phyloP scores from a whole-genome alignment of 2,888 invertebrate genomes.

The Andrena bicolor region DNA sequence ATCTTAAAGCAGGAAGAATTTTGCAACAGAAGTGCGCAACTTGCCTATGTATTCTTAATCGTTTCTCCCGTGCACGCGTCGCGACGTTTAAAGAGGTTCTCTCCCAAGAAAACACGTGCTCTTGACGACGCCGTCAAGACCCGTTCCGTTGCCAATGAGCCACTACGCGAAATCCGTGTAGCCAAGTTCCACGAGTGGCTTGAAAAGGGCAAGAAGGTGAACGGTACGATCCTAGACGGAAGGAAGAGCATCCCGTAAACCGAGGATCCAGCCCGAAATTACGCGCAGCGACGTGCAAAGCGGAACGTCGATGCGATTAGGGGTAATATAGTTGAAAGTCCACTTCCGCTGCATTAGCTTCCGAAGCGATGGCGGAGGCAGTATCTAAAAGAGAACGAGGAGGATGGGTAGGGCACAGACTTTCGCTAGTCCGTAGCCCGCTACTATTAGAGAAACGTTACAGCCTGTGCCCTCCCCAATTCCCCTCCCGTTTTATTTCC shows the following conservation, averaged over 20 bases:
- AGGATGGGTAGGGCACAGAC: conserved; percentile 4
- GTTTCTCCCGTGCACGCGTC: not conserved
- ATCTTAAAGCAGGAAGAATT: not conserved
- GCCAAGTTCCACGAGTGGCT: not conserved
- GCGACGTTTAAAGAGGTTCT: not conserved
- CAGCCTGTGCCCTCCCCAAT: not conserved
- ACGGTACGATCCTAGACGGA: not conserved
- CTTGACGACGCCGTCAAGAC: not conserved
- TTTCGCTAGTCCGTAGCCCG: conserved; percentile 32
- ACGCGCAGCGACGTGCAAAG: conserved; percentile 59
- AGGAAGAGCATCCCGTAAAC: conserved; percentile 35
- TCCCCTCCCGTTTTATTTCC: conserved; percentile 12
- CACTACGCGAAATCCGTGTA: not conserved
- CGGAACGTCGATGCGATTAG: conserved; percentile 74
- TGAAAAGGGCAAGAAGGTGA: conserved; percentile 22
- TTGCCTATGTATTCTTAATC: conserved; percentile 9
- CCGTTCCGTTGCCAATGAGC: not conserved
- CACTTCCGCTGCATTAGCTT: conserved; percentile 78
- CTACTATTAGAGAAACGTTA: conserved; percentile 7
- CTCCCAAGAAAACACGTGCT: not conserved
- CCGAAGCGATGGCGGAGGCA: conserved; percentile 37
- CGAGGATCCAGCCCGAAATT: conserved; percentile 65
- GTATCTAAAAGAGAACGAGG: conserved; percentile 35
- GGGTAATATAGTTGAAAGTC: conserved; percentile 78
- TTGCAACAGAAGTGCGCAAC: not conserved